Percentiles rank a stretch among this genome's conserved stretches.
Evolutionary conservation across 2,113 vertebrate species (phyloP).

Genomic region (Myrmecobius fasciatus): DNA sequence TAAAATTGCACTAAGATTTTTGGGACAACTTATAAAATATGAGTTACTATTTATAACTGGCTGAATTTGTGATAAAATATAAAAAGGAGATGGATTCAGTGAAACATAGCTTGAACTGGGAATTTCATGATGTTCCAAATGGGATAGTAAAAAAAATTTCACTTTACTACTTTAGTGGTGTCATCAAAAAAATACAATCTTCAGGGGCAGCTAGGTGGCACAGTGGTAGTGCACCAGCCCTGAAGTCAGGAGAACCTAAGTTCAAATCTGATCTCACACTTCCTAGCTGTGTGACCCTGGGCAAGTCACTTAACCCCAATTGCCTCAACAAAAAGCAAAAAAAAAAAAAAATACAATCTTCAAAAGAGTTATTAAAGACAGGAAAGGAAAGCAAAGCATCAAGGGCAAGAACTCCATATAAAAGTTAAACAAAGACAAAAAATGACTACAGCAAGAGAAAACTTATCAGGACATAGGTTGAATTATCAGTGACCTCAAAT

Average conservation of each 20-base stretch:
- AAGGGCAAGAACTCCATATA: constrained; percentile 48
- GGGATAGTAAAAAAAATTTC: too few relatives aligned
- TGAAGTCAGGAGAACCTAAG: too few relatives aligned
- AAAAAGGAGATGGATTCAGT: constrained; percentile 28
- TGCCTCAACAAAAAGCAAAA: too few relatives aligned
- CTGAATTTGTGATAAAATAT: not conserved
- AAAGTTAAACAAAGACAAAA: constrained; percentile 28
- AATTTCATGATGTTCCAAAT: constrained; percentile 1
- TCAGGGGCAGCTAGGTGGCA: too few relatives aligned
- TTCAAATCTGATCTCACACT: too few relatives aligned
- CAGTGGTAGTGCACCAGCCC: too few relatives aligned
- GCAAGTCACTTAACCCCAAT: too few relatives aligned
- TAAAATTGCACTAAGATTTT: not conserved
- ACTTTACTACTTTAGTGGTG: constrained; percentile 40
- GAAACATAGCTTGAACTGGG: not conserved
- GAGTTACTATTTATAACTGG: not conserved
- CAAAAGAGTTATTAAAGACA: constrained; percentile 43
- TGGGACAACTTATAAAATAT: not conserved
- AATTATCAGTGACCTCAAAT: constrained; percentile 43
- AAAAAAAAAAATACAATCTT: too few relatives aligned
- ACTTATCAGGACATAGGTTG: not conserved
- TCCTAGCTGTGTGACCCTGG: too few relatives aligned
- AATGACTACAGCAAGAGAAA: not conserved
- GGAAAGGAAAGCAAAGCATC: constrained; percentile 44
- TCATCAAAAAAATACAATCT: constrained; percentile 16